Evolutionary conservation across 2,888 invertebrate genomes (phyloP), one percentile per base, ranked within the genome.

Genomic region (Chironomus tentans): DNA sequence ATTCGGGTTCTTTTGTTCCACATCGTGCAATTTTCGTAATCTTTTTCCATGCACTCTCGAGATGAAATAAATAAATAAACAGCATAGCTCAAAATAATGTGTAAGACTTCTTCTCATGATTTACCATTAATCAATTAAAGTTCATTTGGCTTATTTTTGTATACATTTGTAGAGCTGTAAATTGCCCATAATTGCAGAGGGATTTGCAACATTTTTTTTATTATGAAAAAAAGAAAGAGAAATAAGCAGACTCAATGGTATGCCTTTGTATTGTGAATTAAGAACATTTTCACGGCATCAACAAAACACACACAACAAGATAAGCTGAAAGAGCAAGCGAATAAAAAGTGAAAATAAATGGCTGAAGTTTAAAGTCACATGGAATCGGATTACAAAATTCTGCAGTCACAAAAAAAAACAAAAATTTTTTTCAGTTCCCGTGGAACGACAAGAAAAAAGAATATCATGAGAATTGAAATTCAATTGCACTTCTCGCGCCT

Each of bases 391-490:
- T 56, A 15, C 7, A 15, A 56, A 56, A 56, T 56, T 56, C 56
- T 50, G 50, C 50, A n/a, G 50, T 50, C 38, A 38, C 38, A 10
- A 38, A 38, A 38, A 1, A 38, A 10, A 1, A 38, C 7, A 38
- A 38, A 38, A 38, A 38, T 2, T 2, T 10, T 0, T 70, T 70
- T 72, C 28, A n/a, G 28, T 72, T 72, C 72, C 72, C 72, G 61
- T 72, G 72, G 7, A 72, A 72, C 7, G 18, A 21, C 50, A 12
- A 47, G n/a, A 18, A 69, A 28, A 28, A 28, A 28, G 50, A 50
- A 48, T 13, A 50, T 72, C 72, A 72, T 72, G 72, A 62, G 72
- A 72, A 72, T 62, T 72, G 46, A 56, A 56, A 56, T 56, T 56
- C 56, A 56, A 56, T 56, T 56, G 56, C 56, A 56, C 56, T 56